Base-by-base conservation (phyloP, 2,888 invertebrate species). In the Tetragnatha montana region DNA sequence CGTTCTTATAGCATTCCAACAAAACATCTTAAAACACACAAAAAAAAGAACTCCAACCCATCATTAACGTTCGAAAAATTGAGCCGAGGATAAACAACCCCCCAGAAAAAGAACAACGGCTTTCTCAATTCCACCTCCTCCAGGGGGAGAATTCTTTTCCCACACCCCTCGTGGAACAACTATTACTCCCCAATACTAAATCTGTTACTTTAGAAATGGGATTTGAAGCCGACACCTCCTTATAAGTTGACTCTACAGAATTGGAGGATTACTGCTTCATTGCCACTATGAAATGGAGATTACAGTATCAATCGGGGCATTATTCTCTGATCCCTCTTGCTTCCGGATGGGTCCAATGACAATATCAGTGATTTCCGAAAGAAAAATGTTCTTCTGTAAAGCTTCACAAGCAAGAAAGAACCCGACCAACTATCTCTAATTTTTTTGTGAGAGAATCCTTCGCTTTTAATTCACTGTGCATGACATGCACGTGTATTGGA, bases 231-330 rank as follows among this genome's bases (percentile, higher is more conserved):
- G 17, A 17, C 8, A 60, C 60, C 60, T 60, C 60, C 22, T 76
- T 68, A 81, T 73, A 81, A 49, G 49, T 50, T 19, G 21, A 71
- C 50, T 51, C 51, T 73, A 71, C 49, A 22, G 81, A 81, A 81
- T 71, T 73, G 81, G 60, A 17, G 71, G 70, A 73, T 81, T 81
- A 81, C 49, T 73, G 50, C 81, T 81, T 81, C 81, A 81, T 81
- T 81, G 71, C 81, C 73, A 19, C 81, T 70, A 73, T 73, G 81
- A 51, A 73, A 50, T 19, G 19, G 71, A 76, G 85, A 85, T 85
- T 85, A 85, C 71, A 60, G 78, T 71, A 85, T 79, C 78, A 78
- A 78, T 19, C 47, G 78, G 21, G 19, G 50, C 69, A 51, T 85
- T 85, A 69, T 85, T 78, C 49, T 17, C 51, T 50, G 69, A 85